Percentiles rank a stretch among this genome's conserved stretches.
phyloP scores from a whole-genome alignment of 2,888 invertebrate genomes.

The Seira sanloemensis region DNA sequence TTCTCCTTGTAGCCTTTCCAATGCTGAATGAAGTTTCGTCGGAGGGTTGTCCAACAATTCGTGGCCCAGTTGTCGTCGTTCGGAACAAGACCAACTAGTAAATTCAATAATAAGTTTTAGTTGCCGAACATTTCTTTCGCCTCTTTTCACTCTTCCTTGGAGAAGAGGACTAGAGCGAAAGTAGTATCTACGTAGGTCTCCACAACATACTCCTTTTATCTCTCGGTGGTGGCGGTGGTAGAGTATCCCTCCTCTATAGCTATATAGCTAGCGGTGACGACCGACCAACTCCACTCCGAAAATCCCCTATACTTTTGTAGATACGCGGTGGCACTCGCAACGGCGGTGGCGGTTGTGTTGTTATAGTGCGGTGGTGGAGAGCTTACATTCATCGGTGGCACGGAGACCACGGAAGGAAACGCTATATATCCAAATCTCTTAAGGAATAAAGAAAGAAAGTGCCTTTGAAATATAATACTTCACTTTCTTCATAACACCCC shows the following conservation, averaged over 20 bases:
- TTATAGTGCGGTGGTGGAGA: no score
- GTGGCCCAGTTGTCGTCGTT: constrained; percentile 61
- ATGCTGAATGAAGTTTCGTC: constrained; percentile 22
- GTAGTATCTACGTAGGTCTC: not conserved
- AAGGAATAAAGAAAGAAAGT: no score
- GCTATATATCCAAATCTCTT: no score
- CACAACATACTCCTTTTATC: not conserved
- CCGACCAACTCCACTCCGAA: constrained; percentile 15
- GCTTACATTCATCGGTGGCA: no score
- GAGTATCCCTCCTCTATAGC: not conserved
- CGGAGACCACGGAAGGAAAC: no score
- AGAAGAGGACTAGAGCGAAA: not conserved
- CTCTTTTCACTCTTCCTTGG: constrained; percentile 1
- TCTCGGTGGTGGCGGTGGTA: constrained; percentile 2
- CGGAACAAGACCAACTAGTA: constrained; percentile 50
- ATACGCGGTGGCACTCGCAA: no score
- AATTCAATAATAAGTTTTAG: constrained; percentile 55
- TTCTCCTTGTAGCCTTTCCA: not conserved
- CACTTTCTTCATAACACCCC: no score
- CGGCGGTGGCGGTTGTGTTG: no score
- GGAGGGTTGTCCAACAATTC: constrained; percentile 62
- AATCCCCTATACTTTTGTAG: constrained; percentile 23
- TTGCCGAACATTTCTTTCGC: constrained; percentile 49
- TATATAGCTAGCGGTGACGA: constrained; percentile 32
- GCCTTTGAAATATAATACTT: no score